phyloP scores from a whole-genome alignment of 2,797 vertebrate genomes.

The Tokudaia muenninki region DNA sequence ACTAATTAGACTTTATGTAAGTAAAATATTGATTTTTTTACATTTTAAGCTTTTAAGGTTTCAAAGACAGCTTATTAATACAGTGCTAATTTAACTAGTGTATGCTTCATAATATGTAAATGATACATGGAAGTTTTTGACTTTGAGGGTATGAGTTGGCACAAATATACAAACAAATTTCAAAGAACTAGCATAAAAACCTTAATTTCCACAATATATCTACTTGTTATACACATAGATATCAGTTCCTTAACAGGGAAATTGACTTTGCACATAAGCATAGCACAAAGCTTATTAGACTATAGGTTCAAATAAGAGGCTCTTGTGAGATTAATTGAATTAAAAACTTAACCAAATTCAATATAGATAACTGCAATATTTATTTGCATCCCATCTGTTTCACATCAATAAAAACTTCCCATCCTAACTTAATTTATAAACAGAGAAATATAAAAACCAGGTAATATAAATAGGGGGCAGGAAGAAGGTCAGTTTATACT shows the following conservation, averaged over 20 bases:
- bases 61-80: not conserved
- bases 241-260: not conserved
- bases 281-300: conserved; percentile 38
- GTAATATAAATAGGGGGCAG: conserved; percentile 14
- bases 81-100: conserved; percentile 18
- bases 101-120: not conserved
- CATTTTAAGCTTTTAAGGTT: not conserved
- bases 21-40: not conserved
- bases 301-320: not conserved
- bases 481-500: not conserved
- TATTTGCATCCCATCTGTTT: conserved; percentile 18
- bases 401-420: conserved; percentile 4
- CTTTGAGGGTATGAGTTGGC: not conserved
- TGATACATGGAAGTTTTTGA: not conserved
- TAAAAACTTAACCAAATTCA: conserved; percentile 47
- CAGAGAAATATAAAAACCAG: not conserved
- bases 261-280: conserved; percentile 7
- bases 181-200: conserved; percentile 8
- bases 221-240: not conserved
- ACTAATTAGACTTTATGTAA: conserved; percentile 3
- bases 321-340: conserved; percentile 40
- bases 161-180: not conserved
- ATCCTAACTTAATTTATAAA: conserved; percentile 50
- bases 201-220: not conserved
- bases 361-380: conserved; percentile 38